Base-by-base conservation (phyloP, 2,888 invertebrate species). In the Conomelus anceps region DNA sequence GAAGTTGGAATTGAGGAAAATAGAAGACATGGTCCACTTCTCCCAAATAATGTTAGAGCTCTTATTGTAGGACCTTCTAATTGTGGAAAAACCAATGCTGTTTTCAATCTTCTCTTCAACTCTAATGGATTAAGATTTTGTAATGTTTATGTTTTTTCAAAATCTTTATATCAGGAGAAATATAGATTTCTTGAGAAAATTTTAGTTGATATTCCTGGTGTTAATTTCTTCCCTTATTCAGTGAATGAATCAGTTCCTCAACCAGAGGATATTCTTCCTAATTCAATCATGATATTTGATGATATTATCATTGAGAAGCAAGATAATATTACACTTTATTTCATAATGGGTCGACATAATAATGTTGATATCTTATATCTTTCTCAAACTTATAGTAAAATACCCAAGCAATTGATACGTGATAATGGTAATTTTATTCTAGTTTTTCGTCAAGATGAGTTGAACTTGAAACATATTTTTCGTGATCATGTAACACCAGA, bases 361-460 rank as follows among this genome's bases (percentile, higher is more conserved):
- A 86, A 86, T 86, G 24, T 89, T 0, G 88, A 89, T 63, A 29
- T 1, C 17, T 34, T 89, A 3, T 89, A 89, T 23, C 29, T 89
- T 3, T 86, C 86, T 6, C 89, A 89, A 86, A 88, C 89, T 13
- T 89, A 89, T 22, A 85, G 85, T 26, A 88, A 41, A 22, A 88
- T 93, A 41, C 92, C 92, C 4, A 93, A 93, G 91, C 92, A 93
- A 89, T 90, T 93, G 22, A 91, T 93, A 29, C 90, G 93, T 22
- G 93, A 93, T 90, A 93, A 93, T 91, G 90, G 91, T 6, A 93
- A 93, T 90, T 90, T 93, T 11, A 34, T 93, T 11, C 90, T 93
- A 17, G n/a, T 93, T 3, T 93, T 93, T 90, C 92, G 92, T 90
- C 92, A 93, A 91, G 93, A 93, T 91, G 91, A 91, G 87, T 89